Percentiles rank a stretch among this genome's conserved stretches.
phyloP scores from a whole-genome alignment of 2,797 vertebrate genomes.

The Salarias fasciatus region DNA sequence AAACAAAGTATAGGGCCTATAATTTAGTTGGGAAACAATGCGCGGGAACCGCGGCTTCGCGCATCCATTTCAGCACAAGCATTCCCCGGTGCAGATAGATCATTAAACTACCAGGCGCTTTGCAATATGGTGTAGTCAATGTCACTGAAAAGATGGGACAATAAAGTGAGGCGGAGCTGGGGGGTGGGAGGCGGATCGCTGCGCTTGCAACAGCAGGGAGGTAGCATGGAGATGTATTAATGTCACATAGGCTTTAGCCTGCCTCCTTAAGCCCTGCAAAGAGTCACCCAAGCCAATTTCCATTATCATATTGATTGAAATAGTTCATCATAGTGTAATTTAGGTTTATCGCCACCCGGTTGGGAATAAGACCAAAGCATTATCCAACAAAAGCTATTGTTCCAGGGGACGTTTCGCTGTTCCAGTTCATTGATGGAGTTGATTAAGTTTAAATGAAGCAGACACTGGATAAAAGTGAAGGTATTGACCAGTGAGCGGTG shows the following conservation, averaged over 20 bases:
- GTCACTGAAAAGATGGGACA: conserved; percentile 81
- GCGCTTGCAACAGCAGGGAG: conserved; percentile 71
- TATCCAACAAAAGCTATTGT: conserved; percentile 98
- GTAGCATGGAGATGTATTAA: conserved; percentile 80
- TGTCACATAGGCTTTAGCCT: conserved; percentile 82
- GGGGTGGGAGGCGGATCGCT: background rate
- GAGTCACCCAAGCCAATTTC: conserved; percentile 88
- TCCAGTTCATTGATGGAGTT: conserved; percentile 99
- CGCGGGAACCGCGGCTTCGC: conserved; percentile 77
- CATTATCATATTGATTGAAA: conserved; percentile 99
- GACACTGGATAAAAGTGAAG: conserved; percentile 98
- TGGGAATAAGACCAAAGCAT: conserved; percentile 92
- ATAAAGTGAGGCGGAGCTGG: conserved; percentile 74
- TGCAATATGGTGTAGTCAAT: conserved; percentile 86
- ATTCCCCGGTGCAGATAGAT: conserved; percentile 89
- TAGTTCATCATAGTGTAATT: conserved; percentile 96
- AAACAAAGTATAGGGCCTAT: conserved; percentile 87
- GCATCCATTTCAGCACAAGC: conserved; percentile 87
- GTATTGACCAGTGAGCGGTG: conserved; percentile 95
- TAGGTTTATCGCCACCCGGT: conserved; percentile 91
- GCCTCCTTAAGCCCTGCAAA: conserved; percentile 83
- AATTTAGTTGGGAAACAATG: conserved; percentile 88
- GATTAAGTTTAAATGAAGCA: conserved; percentile 99
- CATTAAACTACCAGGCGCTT: conserved; percentile 85
- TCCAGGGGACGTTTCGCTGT: conserved; percentile 93